Base-by-base conservation (phyloP, 2,888 invertebrate species). In the Ophraella communa region DNA sequence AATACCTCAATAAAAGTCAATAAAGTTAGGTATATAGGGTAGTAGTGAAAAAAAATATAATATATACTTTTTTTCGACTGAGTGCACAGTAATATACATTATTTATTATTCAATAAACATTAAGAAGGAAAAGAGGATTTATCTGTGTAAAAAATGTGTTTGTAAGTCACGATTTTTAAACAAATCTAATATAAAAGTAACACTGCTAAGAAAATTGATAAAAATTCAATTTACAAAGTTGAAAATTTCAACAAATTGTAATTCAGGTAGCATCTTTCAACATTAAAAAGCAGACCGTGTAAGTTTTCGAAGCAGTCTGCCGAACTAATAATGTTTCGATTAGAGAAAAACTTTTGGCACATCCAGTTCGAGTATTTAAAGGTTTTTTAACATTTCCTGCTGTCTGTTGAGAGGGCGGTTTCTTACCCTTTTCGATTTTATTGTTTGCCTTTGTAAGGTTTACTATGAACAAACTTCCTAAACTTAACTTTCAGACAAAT, bases 241-340 rank as follows among this genome's bases (percentile, higher is more conserved):
- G 27, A 42, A 55, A 64, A 68, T 70, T 55, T 64, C 61, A 67
- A 64, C 67, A 66, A 70, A 73, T 73, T 73, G 69, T 65, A 60
- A 71, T 72, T 73, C 71, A 66, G 67, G 73, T 70, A 68, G 72
- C 71, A 69, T 53, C 64, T 54, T 62, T 63, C 60, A 60, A 67
- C 73, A 74, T 74, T 73, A 73, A 74, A 74, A 75, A 74, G 68
- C 74, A 70, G 68, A 68, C 56, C 72, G 68, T 74, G 73, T 74
- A 73, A 72, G 72, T 66, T 51, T 27, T 47, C 27, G 60, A 61
- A 64, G 56, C 68, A 66, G 71, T 62, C 70, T 71, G 74, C 67
- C 66, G 66, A 74, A 72, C 74, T 75, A 74, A 75, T 75, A 75
- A 74, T 71, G 72, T 73, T 75, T 74, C 73, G 73, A 75, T 75